phyloP scores from a whole-genome alignment of 2,888 invertebrate genomes.

The Aspidiotus destructor region DNA sequence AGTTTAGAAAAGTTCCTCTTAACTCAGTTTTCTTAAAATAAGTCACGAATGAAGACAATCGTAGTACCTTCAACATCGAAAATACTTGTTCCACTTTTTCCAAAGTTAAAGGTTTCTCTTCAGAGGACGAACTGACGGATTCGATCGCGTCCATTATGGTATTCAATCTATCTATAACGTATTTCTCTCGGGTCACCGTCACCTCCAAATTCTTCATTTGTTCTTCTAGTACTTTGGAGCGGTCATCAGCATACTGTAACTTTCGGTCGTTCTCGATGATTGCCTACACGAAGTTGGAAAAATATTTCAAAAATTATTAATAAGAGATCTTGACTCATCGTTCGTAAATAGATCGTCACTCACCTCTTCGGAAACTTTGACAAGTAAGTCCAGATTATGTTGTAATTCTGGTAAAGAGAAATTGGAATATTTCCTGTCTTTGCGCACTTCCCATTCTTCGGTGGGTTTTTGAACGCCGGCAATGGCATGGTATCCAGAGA shows the following conservation, averaged over 20 bases:
- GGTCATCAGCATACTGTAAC: constrained; percentile 65
- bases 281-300: constrained; percentile 47
- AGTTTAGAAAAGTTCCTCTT: too few species aligned
- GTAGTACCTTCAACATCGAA: constrained; percentile 46
- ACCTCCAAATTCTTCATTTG: constrained; percentile 63
- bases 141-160: constrained; percentile 59
- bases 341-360: constrained; percentile 9
- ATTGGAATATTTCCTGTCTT: constrained; percentile 53
- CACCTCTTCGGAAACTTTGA: constrained; percentile 86
- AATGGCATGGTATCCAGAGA: constrained; percentile 86
- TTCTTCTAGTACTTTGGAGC: constrained; percentile 64
- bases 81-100: constrained; percentile 52
- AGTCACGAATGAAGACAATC: too few species aligned
- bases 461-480: constrained; percentile 52
- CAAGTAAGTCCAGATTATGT: constrained; percentile 82
- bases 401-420: constrained; percentile 79
- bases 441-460: constrained; percentile 49
- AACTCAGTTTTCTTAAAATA: too few species aligned
- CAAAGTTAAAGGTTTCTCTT: constrained; percentile 42
- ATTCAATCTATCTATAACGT: constrained; percentile 61
- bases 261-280: constrained; percentile 78
- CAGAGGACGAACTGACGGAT: constrained; percentile 42
- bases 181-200: constrained; percentile 60
- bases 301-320: constrained; percentile 3
- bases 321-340: background rate